phyloP scores from a whole-genome alignment of 2,888 invertebrate genomes.

The Hymenopus coronatus region DNA sequence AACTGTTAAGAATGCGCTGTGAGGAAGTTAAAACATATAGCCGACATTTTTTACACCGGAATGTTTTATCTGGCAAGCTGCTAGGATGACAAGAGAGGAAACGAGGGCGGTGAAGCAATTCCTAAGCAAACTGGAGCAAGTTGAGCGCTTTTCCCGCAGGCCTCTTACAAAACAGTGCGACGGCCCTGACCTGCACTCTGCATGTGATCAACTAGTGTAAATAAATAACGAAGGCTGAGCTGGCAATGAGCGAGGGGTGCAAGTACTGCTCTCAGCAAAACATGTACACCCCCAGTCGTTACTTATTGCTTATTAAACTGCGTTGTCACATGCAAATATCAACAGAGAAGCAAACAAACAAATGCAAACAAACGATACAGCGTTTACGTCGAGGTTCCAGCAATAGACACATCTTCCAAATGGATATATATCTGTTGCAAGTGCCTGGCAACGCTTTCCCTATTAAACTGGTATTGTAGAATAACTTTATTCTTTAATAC shows the following conservation, averaged over 20 bases:
- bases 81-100: neutral
- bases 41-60: neutral
- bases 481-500: neutral
- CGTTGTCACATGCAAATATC: neutral
- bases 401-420: neutral
- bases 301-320: neutral
- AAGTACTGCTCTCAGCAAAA: neutral
- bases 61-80: neutral
- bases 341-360: neutral
- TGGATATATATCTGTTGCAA: neutral
- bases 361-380: neutral
- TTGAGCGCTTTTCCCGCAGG: neutral
- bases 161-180: neutral
- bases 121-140: neutral
- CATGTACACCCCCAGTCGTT: neutral
- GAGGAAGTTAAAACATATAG: too few species aligned
- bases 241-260: neutral
- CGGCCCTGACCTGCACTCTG: neutral
- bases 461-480: neutral
- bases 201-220: neutral
- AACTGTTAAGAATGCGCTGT: too few species aligned
- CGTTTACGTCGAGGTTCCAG: neutral
- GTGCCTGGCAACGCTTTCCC: neutral
- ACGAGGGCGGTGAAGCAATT: neutral
- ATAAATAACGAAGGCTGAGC: neutral